phyloP scores from a whole-genome alignment of 1,140 invertebrate genomes.

The Scylla paramamosain region DNA sequence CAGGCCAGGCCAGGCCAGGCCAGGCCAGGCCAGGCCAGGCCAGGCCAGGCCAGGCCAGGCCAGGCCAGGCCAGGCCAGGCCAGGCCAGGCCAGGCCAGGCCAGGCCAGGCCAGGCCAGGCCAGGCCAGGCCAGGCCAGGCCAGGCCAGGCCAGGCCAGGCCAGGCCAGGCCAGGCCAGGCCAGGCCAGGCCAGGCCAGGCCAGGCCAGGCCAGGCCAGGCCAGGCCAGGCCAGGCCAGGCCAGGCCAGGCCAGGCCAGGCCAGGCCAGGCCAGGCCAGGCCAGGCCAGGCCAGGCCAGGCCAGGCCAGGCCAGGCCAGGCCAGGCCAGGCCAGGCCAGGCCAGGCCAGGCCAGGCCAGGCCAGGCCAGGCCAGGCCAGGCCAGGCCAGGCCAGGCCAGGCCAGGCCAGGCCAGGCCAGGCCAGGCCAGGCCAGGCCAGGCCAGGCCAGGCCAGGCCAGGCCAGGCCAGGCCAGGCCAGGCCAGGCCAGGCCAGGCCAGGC shows the following conservation, averaged over 20 bases:
- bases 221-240: background rate
- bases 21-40: slow-evolving; percentile 42
- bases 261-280: slow-evolving; percentile 9
- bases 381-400: background rate
- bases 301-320: slow-evolving; percentile 13
- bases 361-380: background rate
- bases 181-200: background rate
- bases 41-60: slow-evolving; percentile 34
- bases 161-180: background rate
- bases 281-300: slow-evolving; percentile 31
- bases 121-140: slow-evolving; percentile 27
- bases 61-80: background rate
- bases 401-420: too few relatives aligned
- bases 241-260: background rate
- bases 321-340: slow-evolving; percentile 25
- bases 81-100: slow-evolving; percentile 17
- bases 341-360: background rate
- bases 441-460: too few relatives aligned
- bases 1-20: slow-evolving; percentile 36
- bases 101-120: slow-evolving; percentile 26
- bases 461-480: too few relatives aligned
- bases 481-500: too few relatives aligned
- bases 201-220: slow-evolving; percentile 25
- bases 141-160: slow-evolving; percentile 23
- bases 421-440: too few relatives aligned